Percentiles rank a stretch among this genome's conserved stretches.
Conservation (phyloP, 2,797 vertebrate genomes). For the Channallabes apus region DNA sequence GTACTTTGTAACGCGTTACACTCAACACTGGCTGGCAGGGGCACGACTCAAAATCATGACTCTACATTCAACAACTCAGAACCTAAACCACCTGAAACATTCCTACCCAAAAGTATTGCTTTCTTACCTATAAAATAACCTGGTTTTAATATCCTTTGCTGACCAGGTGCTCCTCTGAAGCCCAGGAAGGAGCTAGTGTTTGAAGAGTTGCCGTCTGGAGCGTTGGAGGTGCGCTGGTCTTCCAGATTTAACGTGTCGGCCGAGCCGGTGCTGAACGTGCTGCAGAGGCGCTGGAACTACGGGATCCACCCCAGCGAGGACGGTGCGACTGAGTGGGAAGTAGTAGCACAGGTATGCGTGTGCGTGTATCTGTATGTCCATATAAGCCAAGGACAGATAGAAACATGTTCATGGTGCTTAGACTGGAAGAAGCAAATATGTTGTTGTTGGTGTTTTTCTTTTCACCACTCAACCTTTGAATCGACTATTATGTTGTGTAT, state of each 20-base stretch:
- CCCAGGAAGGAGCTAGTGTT: conserved; percentile 87
- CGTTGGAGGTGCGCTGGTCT: conserved; percentile 85
- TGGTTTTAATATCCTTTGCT: neutral
- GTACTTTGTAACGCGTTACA: too few relatives aligned
- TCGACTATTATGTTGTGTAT: neutral
- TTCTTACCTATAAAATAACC: neutral
- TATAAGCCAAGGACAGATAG: conserved; percentile 21
- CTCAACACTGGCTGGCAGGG: too few relatives aligned
- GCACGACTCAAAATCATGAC: too few relatives aligned
- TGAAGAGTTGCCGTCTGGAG: conserved; percentile 75
- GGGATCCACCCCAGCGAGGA: conserved; percentile 93
- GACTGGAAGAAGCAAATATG: neutral
- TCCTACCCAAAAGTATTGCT: too few relatives aligned
- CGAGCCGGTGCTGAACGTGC: conserved; percentile 85
- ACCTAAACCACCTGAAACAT: too few relatives aligned
- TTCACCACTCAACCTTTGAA: neutral
- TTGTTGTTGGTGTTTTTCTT: neutral
- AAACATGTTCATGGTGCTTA: conserved; percentile 7
- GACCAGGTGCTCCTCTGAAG: conserved; percentile 84
- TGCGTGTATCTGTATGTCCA: neutral
- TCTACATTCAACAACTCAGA: too few relatives aligned
- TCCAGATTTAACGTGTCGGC: conserved; percentile 90
- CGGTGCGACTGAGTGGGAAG: conserved; percentile 82
- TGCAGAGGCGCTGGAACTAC: conserved; percentile 89
- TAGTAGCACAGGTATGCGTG: conserved; percentile 79